phyloP scores from a whole-genome alignment of 2,888 invertebrate genomes.

The Eubasilissa splendida region DNA sequence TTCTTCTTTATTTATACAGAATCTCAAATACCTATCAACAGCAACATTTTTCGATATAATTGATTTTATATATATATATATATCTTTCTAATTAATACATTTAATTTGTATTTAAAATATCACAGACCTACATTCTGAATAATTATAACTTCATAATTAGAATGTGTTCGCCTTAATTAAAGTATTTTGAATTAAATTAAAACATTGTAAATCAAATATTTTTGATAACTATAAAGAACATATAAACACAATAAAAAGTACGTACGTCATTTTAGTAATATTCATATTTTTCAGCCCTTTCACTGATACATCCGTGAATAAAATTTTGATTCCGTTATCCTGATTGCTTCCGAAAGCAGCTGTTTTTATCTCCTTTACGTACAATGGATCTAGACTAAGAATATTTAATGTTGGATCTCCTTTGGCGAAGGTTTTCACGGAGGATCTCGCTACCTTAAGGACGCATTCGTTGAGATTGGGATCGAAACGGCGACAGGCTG shows the following conservation, averaged over 20 bases:
- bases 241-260: neutral
- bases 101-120: no score
- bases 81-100: no score
- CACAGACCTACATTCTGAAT: no score
- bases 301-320: conserved; percentile 42
- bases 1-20: no score
- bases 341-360: conserved; percentile 28
- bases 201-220: neutral
- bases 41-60: no score
- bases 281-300: conserved; percentile 43
- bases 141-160: no score
- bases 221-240: neutral
- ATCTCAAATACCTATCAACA: no score
- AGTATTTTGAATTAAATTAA: neutral
- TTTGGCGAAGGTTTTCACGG: conserved; percentile 37
- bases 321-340: conserved; percentile 43
- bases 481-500: conserved; percentile 62
- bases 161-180: neutral
- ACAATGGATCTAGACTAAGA: conserved; percentile 50
- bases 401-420: conserved; percentile 43
- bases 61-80: no score
- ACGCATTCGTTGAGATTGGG: conserved; percentile 63
- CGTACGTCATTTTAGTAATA: conserved; percentile 49
- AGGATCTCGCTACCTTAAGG: conserved; percentile 33
- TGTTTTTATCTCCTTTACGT: conserved; percentile 47